These are phyloP conservation scores for Dromius quadrimaculatus DNA, from an alignment of 2,888 invertebrate genomes.

Conservation along the genomic window DNA sequence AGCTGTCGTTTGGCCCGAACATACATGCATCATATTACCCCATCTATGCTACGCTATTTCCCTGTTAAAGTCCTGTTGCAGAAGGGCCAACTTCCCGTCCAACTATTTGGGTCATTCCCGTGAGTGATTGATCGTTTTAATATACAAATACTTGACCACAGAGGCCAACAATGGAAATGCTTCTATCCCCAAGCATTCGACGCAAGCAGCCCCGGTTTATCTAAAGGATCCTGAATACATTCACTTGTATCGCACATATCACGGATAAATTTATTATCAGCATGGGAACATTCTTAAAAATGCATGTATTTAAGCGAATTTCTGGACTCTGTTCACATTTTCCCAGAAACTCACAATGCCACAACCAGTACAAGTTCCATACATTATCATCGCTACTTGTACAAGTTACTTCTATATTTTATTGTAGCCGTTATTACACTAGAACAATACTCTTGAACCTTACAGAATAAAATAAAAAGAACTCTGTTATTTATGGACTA, in stretches of 20 bases:
- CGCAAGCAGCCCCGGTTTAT: slow-evolving; percentile 26
- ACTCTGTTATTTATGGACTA: too few relatives aligned
- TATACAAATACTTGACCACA: slow-evolving; percentile 69
- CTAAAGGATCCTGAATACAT: slow-evolving; percentile 37
- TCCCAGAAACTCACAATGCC: slow-evolving; percentile 14
- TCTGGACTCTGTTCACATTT: slow-evolving; percentile 24
- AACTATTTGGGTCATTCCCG: slow-evolving; percentile 62
- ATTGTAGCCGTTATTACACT: too few relatives aligned
- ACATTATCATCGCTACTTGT: neutral
- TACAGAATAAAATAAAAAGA: too few relatives aligned
- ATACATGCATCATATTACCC: slow-evolving; percentile 41
- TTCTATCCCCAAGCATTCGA: slow-evolving; percentile 41
- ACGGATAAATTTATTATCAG: slow-evolving; percentile 41
- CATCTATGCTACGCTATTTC: slow-evolving; percentile 10
- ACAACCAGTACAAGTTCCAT: slow-evolving; percentile 7
- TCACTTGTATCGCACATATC: slow-evolving; percentile 39
- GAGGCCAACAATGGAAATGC: slow-evolving; percentile 65
- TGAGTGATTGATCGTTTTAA: slow-evolving; percentile 68
- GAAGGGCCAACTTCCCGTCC: slow-evolving; percentile 38
- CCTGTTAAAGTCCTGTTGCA: slow-evolving; percentile 4
- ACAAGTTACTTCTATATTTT: too few relatives aligned
- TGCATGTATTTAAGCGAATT: slow-evolving; percentile 12
- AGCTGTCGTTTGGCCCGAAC: slow-evolving; percentile 26
- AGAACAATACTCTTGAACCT: too few relatives aligned
- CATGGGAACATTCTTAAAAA: slow-evolving; percentile 42